Percentiles rank a stretch among this genome's conserved stretches.
Evolutionary conservation across 2,797 vertebrate species (phyloP).

Genomic region (Apodemus agrarius): DNA sequence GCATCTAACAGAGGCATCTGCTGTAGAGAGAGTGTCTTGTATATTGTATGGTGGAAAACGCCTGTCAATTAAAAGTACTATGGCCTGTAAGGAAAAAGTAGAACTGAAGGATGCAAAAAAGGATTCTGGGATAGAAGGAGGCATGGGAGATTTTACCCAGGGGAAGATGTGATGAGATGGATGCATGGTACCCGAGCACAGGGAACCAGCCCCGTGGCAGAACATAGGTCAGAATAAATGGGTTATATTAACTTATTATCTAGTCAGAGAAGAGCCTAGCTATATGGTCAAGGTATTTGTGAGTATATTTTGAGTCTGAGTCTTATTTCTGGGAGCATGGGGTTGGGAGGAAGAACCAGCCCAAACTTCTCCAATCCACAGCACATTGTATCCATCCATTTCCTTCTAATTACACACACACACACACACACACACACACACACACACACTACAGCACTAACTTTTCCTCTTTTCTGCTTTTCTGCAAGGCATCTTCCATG

Average conservation of each 20-base stretch:
- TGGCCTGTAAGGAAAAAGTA: no score
- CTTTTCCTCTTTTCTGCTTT: background rate
- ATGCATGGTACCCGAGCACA: background rate
- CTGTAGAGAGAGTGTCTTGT: no score
- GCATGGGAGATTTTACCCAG: no score
- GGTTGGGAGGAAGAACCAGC: background rate
- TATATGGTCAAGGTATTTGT: background rate
- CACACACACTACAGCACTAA: background rate
- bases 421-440: no score
- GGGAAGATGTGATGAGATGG: no score
- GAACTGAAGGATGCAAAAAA: no score
- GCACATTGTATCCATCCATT: background rate
- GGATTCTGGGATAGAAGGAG: no score
- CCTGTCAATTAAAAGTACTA: no score
- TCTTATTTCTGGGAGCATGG: background rate
- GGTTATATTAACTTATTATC: background rate
- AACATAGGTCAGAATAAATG: background rate
- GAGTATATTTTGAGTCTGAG: background rate
- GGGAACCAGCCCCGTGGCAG: background rate
- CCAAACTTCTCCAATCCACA: background rate
- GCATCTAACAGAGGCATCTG: background rate
- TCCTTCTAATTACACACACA: no score
- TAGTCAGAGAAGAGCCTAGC: background rate
- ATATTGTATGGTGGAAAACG: no score
- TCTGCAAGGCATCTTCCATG: background rate